These are phyloP conservation scores for Nothoprocta perdicaria DNA, from an alignment of 2,113 vertebrate species.

Conservation along the genomic window DNA sequence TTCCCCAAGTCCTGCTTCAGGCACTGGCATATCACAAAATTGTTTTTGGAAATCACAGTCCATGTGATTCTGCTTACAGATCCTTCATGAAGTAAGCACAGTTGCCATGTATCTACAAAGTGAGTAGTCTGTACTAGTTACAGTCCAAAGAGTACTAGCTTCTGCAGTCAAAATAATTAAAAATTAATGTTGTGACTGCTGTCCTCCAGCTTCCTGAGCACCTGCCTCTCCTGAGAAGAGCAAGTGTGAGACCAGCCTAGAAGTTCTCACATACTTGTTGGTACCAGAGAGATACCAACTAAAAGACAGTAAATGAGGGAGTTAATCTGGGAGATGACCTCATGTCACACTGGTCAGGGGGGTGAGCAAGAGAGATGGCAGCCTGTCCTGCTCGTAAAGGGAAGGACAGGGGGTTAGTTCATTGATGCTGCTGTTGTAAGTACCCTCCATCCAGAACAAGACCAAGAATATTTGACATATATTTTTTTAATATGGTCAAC, in stretches of 20 bases:
- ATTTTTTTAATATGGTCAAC: conserved; percentile 48
- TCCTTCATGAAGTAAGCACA: conserved; percentile 52
- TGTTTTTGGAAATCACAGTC: conserved; percentile 62
- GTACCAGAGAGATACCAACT: conserved; percentile 46
- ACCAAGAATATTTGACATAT: background rate
- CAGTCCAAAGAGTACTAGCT: background rate
- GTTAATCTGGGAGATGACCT: conserved; percentile 13
- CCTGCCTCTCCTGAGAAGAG: conserved; percentile 41
- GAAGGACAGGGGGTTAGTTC: conserved; percentile 43
- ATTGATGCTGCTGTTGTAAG: conserved; percentile 43
- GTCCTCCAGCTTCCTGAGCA: conserved; percentile 21
- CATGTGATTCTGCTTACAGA: conserved; percentile 43
- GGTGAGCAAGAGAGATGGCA: conserved; percentile 1
- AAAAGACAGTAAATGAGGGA: conserved; percentile 39
- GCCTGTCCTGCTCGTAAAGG: conserved; percentile 27
- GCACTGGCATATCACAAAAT: conserved; percentile 54
- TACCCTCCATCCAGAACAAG: conserved; percentile 35
- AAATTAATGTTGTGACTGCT: background rate
- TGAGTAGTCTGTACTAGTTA: conserved; percentile 13
- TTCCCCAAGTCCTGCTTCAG: conserved; percentile 50
- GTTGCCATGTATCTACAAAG: conserved; percentile 11
- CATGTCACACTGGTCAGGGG: conserved; percentile 2
- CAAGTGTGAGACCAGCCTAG: conserved; percentile 8
- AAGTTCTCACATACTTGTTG: conserved; percentile 30
- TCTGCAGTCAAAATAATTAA: background rate